phyloP scores from a whole-genome alignment of 2,797 vertebrate genomes.

The Petrocephalus schoutedeni region DNA sequence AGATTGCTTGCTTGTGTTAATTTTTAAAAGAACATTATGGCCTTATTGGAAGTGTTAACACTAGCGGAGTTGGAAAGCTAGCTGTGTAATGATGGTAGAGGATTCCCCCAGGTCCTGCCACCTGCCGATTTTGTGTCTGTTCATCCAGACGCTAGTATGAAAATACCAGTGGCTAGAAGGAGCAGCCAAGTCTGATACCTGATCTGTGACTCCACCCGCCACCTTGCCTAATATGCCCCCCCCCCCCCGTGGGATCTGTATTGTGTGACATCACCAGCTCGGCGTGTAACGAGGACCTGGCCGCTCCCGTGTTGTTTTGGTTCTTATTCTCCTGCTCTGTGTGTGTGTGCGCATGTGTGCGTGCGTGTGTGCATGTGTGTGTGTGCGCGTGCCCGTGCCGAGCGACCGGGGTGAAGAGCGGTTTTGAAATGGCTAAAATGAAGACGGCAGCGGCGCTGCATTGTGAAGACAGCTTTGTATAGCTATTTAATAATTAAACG shows the following conservation, averaged over 20 bases:
- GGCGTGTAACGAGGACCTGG: neutral
- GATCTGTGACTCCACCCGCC: neutral
- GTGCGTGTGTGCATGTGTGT: neutral
- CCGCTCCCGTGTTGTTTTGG: neutral
- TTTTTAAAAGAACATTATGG: neutral
- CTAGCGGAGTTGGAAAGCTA: neutral
- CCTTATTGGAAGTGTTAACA: neutral
- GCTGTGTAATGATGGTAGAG: neutral
- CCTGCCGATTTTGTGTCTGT: neutral
- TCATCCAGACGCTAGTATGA: neutral
- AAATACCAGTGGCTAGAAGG: neutral
- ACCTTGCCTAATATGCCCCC: neutral
- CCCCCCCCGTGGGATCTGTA: neutral
- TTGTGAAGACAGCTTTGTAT: neutral
- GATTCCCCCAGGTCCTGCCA: neutral
- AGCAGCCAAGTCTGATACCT: neutral
- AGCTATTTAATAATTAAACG: neutral
- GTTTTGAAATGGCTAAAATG: neutral
- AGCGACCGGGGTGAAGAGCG: neutral
- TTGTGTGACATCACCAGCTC: conserved; percentile 1
- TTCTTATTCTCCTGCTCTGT: neutral
- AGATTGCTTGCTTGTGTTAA: neutral
- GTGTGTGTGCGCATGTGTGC: neutral
- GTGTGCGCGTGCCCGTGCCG: no score
- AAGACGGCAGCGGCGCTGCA: neutral